Evolutionary conservation across 2,113 vertebrate species (phyloP).

Genomic region (Porphyrio hochstetteri): DNA sequence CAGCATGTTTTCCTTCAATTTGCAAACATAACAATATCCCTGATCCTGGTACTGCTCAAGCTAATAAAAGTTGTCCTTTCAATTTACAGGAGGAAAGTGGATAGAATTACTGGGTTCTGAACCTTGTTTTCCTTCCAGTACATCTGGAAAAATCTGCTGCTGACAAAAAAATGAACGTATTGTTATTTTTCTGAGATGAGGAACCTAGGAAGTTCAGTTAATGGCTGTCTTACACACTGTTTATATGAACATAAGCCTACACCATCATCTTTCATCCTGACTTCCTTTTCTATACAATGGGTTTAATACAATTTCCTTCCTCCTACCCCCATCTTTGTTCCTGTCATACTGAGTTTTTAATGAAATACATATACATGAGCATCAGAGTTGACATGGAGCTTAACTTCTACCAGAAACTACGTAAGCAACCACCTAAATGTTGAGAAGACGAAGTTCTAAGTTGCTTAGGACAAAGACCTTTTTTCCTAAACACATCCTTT

Average conservation of each 20-base stretch:
- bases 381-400: background rate
- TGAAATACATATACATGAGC: background rate
- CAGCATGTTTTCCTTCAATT: background rate
- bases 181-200: background rate
- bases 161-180: background rate
- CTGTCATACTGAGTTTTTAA: background rate
- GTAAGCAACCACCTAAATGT: background rate
- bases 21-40: background rate
- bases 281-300: background rate
- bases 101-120: background rate
- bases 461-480: background rate
- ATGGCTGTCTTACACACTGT: background rate
- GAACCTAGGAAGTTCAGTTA: background rate
- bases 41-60: background rate
- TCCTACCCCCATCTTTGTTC: background rate
- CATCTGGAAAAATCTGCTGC: background rate
- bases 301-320: slow-evolving; percentile 7
- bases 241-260: background rate
- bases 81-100: background rate
- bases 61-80: background rate
- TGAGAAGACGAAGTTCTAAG: background rate
- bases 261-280: background rate
- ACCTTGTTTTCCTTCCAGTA: background rate
- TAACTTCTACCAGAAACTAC: background rate
- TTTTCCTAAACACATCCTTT: background rate